Evolutionary conservation across 92 coral and sea anemone species (phyloP), one percentile per base, ranked within the genome.

Genomic region (Phenganax marumi): DNA sequence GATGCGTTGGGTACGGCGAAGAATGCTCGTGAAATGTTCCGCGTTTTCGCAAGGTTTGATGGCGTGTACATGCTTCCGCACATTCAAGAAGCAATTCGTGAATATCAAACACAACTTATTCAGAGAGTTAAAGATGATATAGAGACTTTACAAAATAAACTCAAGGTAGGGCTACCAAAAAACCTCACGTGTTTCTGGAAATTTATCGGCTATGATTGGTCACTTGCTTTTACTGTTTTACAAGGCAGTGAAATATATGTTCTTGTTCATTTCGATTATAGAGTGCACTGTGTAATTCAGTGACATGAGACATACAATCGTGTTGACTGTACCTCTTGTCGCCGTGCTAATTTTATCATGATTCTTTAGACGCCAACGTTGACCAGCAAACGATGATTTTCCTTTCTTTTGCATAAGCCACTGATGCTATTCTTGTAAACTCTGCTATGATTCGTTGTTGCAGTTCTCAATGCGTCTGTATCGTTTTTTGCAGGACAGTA

Each of bases 91-190:
- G 98, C 98, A 1, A 95, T 95, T 82, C 97, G 98, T 19, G 98
- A 95, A 88, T 95, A 95, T 80, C 98, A 95, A 79, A 95, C 98
- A 17, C 98, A 95, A 87, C 90, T 95, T 49, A 95, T 95, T 63
- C 98, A 95, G 69, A 87, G 98, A 48, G 98, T 95, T 81, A 95
- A 95, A 76, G 98, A 95, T 80, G 98, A 95, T 81, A 95, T 95
- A 82, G 98, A 95, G 50, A 89, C 98, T 24, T 88, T 95, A 18
- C 98, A 95, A 73, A 97, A 92, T 82, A 95, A 95, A 75, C 92
- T 95, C 81, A 95, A 95, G 98, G 98, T 95, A 69, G n/a, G 49
- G 19, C 11, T 21, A 48, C 43, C 14, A 79, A 18, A 17, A 52
- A 52, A 18, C 33, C 16, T 11, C 21, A 50, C 17, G 16, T 68